phyloP scores from a whole-genome alignment of 2,113 vertebrate genomes.

The Platysteira castanea region DNA sequence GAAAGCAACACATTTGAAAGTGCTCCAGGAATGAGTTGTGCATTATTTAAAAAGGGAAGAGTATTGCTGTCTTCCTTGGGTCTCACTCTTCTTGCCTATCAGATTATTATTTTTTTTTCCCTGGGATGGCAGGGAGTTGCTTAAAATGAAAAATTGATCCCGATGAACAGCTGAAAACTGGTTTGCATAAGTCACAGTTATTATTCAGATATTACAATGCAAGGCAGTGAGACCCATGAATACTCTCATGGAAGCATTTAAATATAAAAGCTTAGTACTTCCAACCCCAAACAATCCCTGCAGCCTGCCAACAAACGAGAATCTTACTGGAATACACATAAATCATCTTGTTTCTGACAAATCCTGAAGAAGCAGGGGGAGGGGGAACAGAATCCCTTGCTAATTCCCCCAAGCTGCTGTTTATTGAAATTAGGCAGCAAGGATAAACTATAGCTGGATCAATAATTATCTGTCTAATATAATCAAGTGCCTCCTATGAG shows the following conservation, averaged over 20 bases:
- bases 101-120: background rate
- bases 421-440: conserved; percentile 79
- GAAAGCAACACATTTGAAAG: conserved; percentile 35
- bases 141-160: conserved; percentile 65
- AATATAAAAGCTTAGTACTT: conserved; percentile 27
- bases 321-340: conserved; percentile 68
- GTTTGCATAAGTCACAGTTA: conserved; percentile 65
- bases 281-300: conserved; percentile 21
- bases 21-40: conserved; percentile 49
- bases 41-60: conserved; percentile 42
- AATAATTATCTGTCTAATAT: conserved; percentile 75
- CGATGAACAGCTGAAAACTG: conserved; percentile 52
- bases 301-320: conserved; percentile 62
- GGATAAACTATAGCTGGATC: conserved; percentile 67
- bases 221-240: conserved; percentile 8
- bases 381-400: conserved; percentile 56
- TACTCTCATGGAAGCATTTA: background rate
- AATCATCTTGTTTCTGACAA: conserved; percentile 72
- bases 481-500: conserved; percentile 67
- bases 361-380: conserved; percentile 37
- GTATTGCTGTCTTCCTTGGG: background rate
- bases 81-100: background rate
- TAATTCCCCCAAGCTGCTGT: conserved; percentile 74
- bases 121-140: conserved; percentile 24
- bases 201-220: conserved; percentile 67